Evolutionary conservation across 2,797 vertebrate genomes (phyloP).

Genomic region (Sphenodon punctatus): DNA sequence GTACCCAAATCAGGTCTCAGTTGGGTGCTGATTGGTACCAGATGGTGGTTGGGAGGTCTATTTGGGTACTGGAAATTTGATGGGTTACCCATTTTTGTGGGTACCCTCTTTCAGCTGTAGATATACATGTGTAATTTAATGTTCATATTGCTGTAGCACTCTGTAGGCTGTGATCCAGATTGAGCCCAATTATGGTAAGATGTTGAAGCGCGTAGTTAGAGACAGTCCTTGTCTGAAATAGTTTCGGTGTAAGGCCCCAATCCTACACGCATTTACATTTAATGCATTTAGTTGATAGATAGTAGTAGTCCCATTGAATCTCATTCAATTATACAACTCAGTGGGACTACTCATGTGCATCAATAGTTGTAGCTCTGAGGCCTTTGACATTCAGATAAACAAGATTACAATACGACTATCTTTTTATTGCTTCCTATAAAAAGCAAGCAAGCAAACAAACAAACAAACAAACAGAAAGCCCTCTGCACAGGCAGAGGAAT

Average conservation of each 20-base stretch:
- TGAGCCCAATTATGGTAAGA: background rate
- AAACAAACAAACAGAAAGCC: no score
- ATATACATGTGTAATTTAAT: background rate
- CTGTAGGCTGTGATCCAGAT: background rate
- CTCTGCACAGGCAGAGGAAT: background rate
- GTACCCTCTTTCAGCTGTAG: no score
- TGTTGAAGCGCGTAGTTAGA: background rate
- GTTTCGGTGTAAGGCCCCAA: background rate
- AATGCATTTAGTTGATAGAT: background rate
- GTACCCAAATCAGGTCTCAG: no score
- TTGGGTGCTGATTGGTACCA: no score
- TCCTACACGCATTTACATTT: background rate
- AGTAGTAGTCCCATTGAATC: background rate
- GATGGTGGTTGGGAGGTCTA: no score
- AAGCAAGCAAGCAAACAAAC: no score
- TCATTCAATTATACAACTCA: rapidly evolving
- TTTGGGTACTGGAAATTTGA: no score
- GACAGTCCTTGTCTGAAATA: background rate
- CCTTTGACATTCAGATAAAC: background rate
- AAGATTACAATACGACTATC: background rate
- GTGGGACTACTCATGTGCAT: rapidly evolving
- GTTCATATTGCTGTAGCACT: background rate
- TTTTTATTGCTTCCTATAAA: background rate
- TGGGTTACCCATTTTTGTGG: no score
- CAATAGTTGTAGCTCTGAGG: background rate